Conservation (phyloP, 1,140 invertebrate genomes). For the Olivierus martensii region DNA sequence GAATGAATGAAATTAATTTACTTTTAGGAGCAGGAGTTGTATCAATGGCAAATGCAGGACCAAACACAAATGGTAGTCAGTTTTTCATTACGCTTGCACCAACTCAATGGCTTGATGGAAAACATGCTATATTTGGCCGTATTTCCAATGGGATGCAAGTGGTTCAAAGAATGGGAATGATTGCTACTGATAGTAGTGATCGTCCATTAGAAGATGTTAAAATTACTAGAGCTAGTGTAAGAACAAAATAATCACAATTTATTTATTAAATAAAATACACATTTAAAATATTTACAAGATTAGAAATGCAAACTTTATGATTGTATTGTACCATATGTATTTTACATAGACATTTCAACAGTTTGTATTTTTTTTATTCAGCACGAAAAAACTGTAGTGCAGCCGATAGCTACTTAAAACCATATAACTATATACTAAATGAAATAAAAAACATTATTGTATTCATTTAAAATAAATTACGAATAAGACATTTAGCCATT, state of each 20-base stretch:
- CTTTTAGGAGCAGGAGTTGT: conserved; percentile 55
- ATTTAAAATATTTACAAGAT: no score
- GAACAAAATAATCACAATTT: background rate
- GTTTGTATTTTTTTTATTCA: no score
- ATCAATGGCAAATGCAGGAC: conserved; percentile 85
- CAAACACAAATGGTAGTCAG: conserved; percentile 84
- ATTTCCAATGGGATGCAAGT: conserved; percentile 75
- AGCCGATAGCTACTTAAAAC: no score
- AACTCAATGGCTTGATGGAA: conserved; percentile 94
- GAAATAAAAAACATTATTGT: no score
- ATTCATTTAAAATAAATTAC: no score
- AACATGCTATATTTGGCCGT: conserved; percentile 92
- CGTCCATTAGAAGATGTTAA: conserved; percentile 77
- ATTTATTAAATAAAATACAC: no score
- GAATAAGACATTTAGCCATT: no score
- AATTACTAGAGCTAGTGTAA: conserved; percentile 50
- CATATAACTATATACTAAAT: no score
- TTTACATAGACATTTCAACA: no score
- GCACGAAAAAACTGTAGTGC: no score
- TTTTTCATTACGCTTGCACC: conserved; percentile 96
- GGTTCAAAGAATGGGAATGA: conserved; percentile 77
- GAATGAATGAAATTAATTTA: conserved; percentile 14
- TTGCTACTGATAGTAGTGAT: conserved; percentile 84
- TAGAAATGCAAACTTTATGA: no score
- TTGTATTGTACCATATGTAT: no score